Evolutionary conservation across 2,797 vertebrate species (phyloP).

Genomic region (Nasua narica): DNA sequence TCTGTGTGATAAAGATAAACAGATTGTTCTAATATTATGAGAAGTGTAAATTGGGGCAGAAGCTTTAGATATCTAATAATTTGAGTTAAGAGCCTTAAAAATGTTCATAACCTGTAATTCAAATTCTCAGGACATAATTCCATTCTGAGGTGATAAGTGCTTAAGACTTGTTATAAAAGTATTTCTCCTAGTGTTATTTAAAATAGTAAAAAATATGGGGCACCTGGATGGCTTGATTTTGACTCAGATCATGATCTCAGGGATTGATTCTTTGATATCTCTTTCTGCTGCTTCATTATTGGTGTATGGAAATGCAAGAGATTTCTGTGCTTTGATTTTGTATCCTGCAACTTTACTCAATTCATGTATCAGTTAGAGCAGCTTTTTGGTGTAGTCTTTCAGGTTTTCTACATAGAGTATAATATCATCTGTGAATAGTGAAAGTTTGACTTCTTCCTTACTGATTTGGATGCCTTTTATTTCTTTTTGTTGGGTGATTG

Average conservation of each 20-base stretch:
- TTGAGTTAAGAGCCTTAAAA: background rate
- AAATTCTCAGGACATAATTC: background rate
- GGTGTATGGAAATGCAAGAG: background rate
- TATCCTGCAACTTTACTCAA: background rate
- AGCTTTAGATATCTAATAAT: conserved; percentile 28
- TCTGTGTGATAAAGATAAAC: background rate
- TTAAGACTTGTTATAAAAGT: background rate
- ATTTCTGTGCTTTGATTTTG: background rate
- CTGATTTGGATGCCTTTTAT: background rate
- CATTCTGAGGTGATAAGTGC: background rate
- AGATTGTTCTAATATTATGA: background rate
- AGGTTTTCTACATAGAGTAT: background rate
- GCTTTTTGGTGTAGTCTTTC: background rate
- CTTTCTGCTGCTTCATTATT: background rate
- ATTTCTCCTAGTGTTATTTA: background rate
- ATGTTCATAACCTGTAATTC: background rate
- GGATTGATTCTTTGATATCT: background rate
- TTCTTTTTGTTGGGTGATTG: background rate
- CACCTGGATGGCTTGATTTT: background rate
- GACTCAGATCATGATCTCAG: background rate
- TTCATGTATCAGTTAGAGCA: background rate
- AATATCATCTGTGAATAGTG: background rate
- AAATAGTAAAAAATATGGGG: background rate
- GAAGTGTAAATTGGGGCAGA: background rate
- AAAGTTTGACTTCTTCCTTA: background rate